Base-by-base conservation (phyloP, 1,140 invertebrate species). In the Notospermus geniculatus region DNA sequence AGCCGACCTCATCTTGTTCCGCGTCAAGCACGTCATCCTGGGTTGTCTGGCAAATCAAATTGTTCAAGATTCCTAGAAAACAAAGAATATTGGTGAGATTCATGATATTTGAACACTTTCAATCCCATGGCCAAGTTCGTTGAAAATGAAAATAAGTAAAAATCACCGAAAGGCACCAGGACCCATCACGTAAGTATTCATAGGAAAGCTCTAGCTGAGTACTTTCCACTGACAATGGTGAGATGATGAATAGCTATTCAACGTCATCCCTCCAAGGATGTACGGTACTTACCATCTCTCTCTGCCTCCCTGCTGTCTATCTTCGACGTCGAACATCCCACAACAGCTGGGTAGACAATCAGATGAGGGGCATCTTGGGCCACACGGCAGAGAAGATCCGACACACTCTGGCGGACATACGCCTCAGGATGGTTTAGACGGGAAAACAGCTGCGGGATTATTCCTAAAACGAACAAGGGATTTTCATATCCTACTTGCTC, bases 361-460 rank as follows among this genome's bases (percentile, higher is more conserved):
- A 95, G 82, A 81, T 95, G 92, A 0, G 92, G 92, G 0, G 90
- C 88, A 78, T 94, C 91, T 71, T 89, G 87, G 0, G 93, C 94
- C 29, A 98, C 85, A 46, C 93, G 85, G 73, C 92, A 93, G 4
- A 98, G 79, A 27, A 98, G 76, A 70, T 95, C 92, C 0, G 91
- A 91, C 1, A 98, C 91, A 65, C 91, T 87, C 61, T 91, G 88
- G 36, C 94, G 81, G 0, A 98, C 95, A 73, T 95, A 95, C 0
- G 87, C 86, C 76, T 95, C 92, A 0, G 93, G 93, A 83, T 98
- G 95, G 80, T 92, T 95, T 1, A 99, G 84, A 28, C 95, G 86
- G 1, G 95, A 95, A 79, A 98, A 98, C 11, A 99, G 75, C 83
- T 98, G 95, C 0, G 95, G 95, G 68, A 98, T 95, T 45, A 98